phyloP scores from a whole-genome alignment of 1,140 invertebrate species.

The Heliconius hewitsoni region DNA sequence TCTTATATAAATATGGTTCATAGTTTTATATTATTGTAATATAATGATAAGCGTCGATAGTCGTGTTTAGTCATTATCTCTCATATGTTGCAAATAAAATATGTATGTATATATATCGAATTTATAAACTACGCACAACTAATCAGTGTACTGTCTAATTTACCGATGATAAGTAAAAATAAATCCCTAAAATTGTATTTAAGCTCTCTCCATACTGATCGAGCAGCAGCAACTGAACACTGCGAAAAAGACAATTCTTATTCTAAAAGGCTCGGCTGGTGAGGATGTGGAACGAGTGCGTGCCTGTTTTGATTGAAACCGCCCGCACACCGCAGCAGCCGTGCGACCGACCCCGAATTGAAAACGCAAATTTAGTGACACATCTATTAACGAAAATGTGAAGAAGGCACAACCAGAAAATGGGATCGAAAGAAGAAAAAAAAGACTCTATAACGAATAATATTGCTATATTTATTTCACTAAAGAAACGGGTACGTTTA shows the following conservation, averaged over 20 bases:
- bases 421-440: conserved; percentile 47
- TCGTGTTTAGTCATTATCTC: no score
- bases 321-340: conserved; percentile 55
- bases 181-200: not conserved
- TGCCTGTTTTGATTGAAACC: conserved; percentile 79
- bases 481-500: conserved; percentile 15
- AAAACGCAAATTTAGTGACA: conserved; percentile 80
- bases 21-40: no score
- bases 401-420: conserved; percentile 67
- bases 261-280: conserved; percentile 76
- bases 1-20: no score
- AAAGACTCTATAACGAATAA: conserved; percentile 41
- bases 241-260: conserved; percentile 80
- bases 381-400: conserved; percentile 77
- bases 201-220: conserved; percentile 58
- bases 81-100: not conserved
- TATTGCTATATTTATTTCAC: conserved; percentile 39
- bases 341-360: conserved; percentile 67
- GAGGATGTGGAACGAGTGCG: conserved; percentile 78
- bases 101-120: not conserved
- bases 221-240: conserved; percentile 54
- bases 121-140: not conserved
- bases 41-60: no score
- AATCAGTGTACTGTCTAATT: no score
- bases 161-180: not conserved